These are phyloP conservation scores for Trematomus bernacchii DNA, from an alignment of 2,797 vertebrate genomes.

Conservation along the genomic window DNA sequence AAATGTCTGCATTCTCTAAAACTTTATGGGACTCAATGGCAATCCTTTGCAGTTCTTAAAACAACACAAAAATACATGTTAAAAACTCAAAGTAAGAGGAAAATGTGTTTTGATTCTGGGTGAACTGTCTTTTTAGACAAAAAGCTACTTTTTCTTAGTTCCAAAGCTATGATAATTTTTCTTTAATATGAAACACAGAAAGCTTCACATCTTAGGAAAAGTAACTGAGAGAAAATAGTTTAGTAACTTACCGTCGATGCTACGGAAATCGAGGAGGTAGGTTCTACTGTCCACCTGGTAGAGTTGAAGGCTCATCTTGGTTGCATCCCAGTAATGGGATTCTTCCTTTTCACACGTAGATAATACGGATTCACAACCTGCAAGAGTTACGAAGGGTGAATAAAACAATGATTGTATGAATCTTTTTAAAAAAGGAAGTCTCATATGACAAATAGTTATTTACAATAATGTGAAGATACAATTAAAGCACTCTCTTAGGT, in stretches of 20 bases:
- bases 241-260: conserved; percentile 93
- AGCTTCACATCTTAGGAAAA: too few species aligned
- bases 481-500: not conserved
- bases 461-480: not conserved
- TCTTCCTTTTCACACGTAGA: conserved; percentile 96
- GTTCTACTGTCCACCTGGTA: conserved; percentile 99
- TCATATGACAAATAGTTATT: not conserved
- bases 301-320: conserved; percentile 98
- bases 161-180: not conserved
- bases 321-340: conserved; percentile 94
- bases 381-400: not conserved
- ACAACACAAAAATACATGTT: too few species aligned
- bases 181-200: not conserved
- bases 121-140: too few species aligned
- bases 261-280: conserved; percentile 97
- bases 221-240: too few species aligned
- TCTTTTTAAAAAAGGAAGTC: not conserved
- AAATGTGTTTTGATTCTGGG: too few species aligned
- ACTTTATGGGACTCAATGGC: too few species aligned
- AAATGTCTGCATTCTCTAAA: too few species aligned
- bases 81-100: too few species aligned
- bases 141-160: not conserved
- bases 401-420: not conserved
- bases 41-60: too few species aligned
- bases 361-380: conserved; percentile 98